Percentiles rank a stretch among this genome's conserved stretches.
Conservation (phyloP, 2,797 vertebrate species). For the Bovichtus diacanthus region DNA sequence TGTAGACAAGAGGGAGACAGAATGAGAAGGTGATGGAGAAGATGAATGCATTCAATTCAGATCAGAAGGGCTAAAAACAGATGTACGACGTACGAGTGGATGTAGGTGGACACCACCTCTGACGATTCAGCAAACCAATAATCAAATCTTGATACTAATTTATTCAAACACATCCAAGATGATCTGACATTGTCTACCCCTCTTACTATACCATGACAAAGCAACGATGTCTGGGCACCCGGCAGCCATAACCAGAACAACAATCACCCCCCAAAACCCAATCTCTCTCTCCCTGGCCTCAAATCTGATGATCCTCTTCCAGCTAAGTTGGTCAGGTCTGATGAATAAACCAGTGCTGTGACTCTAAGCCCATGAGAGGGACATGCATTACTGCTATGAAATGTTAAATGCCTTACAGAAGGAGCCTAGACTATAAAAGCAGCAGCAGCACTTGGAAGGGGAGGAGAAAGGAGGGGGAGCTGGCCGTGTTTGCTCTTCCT, state of each 20-base stretch:
- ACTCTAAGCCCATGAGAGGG: constrained; percentile 63
- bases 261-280: constrained; percentile 4
- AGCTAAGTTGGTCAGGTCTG: constrained; percentile 61
- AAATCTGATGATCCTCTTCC: constrained; percentile 51
- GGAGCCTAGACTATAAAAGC: constrained; percentile 69
- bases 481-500: constrained; percentile 67
- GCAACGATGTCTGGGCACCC: not conserved
- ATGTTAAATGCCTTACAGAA: constrained; percentile 80
- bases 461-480: constrained; percentile 48
- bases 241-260: not conserved
- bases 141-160: not conserved
- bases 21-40: constrained; percentile 8
- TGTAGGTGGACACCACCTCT: not conserved
- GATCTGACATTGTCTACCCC: not conserved
- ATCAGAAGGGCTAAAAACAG: constrained; percentile 5
- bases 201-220: not conserved
- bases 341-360: constrained; percentile 81
- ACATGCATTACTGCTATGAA: constrained; percentile 81
- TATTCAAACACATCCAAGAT: constrained; percentile 1
- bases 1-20: not conserved
- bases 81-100: not conserved
- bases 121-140: not conserved
- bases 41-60: not conserved
- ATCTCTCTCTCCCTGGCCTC: constrained; percentile 8
- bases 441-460: constrained; percentile 57